These are phyloP conservation scores for Tachina grossa DNA, from an alignment of 2,888 invertebrate species.

Conservation along the genomic window DNA sequence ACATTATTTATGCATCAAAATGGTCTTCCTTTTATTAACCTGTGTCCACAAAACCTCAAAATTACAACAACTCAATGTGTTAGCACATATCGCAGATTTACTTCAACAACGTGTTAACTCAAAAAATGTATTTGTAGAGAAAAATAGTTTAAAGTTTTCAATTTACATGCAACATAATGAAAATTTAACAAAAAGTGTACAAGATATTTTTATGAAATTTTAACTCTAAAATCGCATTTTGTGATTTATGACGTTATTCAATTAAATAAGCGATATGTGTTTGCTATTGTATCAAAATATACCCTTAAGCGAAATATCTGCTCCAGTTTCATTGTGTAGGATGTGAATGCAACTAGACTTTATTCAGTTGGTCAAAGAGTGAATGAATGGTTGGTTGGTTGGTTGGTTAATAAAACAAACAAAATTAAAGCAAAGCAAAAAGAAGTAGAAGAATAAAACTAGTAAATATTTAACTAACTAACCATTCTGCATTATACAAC, in stretches of 20 bases:
- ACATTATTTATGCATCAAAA: neutral
- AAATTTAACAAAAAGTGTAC: no score
- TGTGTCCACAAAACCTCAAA: conserved; percentile 43
- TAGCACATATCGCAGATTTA: neutral
- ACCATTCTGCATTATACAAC: conserved; percentile 41
- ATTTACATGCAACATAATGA: no score
- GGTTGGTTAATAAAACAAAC: conserved; percentile 30
- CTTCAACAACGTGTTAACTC: no score
- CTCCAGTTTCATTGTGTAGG: conserved; percentile 56
- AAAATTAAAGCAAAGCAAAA: conserved; percentile 33
- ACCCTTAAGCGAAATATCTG: conserved; percentile 53
- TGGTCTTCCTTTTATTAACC: conserved; percentile 21
- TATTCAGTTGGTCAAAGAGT: conserved; percentile 57
- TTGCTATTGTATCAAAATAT: conserved; percentile 31
- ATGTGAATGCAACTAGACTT: conserved; percentile 48
- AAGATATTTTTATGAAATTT: no score
- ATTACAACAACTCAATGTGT: conserved; percentile 1
- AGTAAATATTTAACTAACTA: conserved; percentile 59
- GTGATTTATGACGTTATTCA: no score
- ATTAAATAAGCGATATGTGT: neutral
- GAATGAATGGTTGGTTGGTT: conserved; percentile 13
- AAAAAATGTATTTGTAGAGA: no score
- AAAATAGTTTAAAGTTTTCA: no score
- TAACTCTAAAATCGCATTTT: no score
- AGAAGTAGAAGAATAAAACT: neutral